Percentiles rank a stretch among this genome's conserved stretches.
Evolutionary conservation across 2,113 vertebrate genomes (phyloP).

Genomic region (Aptenodytes patagonicus): DNA sequence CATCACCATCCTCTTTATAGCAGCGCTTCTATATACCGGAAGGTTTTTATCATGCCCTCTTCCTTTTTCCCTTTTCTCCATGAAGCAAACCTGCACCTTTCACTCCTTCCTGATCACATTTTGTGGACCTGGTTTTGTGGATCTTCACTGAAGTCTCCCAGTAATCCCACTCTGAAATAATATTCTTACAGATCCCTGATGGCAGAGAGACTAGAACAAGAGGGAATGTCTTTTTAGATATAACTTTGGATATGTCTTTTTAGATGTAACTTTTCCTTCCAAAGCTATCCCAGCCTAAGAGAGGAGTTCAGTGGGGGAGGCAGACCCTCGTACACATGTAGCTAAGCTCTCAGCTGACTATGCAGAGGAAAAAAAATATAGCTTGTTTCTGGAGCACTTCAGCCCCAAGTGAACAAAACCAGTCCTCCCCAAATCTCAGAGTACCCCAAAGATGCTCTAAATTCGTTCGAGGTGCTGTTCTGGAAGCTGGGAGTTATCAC

Average conservation of each 20-base stretch:
- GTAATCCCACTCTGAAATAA: neutral
- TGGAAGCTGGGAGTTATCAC: neutral
- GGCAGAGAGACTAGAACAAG: neutral
- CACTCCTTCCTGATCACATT: neutral
- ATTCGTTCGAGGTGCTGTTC: neutral
- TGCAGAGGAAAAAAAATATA: neutral
- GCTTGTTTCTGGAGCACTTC: neutral
- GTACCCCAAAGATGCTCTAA: neutral
- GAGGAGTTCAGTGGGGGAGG: neutral
- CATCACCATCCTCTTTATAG: neutral
- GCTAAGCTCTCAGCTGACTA: neutral
- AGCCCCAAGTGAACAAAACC: neutral
- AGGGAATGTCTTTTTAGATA: neutral
- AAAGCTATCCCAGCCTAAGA: neutral
- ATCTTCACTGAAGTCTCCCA: neutral
- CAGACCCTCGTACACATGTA: accelerated
- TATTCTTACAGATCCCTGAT: neutral
- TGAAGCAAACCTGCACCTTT: neutral
- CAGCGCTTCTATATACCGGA: accelerated
- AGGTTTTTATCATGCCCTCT: neutral
- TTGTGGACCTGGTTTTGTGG: neutral
- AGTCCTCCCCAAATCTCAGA: neutral
- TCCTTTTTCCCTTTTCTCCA: neutral
- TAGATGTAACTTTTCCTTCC: neutral
- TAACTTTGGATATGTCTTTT: neutral